Conservation (phyloP, 2,797 vertebrate genomes). For the Amblyraja radiata region DNA sequence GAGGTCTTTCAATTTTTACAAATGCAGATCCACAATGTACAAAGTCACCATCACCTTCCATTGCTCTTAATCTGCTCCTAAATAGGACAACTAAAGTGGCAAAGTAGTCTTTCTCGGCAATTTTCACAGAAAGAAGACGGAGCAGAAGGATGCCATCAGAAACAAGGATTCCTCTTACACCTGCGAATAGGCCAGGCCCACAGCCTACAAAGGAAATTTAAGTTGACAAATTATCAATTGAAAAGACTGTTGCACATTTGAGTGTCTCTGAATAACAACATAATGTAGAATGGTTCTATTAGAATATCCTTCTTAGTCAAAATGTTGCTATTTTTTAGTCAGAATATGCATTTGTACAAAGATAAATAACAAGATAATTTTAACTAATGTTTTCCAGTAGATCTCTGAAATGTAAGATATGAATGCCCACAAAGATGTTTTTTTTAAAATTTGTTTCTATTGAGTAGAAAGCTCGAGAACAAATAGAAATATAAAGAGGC, state of each 20-base stretch:
- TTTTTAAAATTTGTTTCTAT: background rate
- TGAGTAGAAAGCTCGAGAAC: background rate
- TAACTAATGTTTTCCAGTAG: background rate
- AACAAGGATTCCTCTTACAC: background rate
- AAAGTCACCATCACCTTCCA: constrained; percentile 33
- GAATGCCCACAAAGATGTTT: background rate
- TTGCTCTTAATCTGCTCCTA: background rate
- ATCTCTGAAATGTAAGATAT: background rate
- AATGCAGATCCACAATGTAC: constrained; percentile 21
- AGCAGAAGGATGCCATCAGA: background rate
- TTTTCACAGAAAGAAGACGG: background rate
- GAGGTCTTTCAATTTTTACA: constrained; percentile 24
- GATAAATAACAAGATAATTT: background rate
- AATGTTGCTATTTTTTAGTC: background rate
- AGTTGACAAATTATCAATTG: background rate
- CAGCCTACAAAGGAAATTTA: constrained; percentile 28
- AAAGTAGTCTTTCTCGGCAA: background rate
- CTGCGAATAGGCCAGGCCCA: background rate
- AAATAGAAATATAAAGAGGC: background rate
- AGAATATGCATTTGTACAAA: background rate
- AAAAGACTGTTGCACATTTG: background rate
- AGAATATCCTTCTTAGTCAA: background rate
- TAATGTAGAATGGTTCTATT: background rate
- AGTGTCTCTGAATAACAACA: background rate
- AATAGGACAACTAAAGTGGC: constrained; percentile 6